Evolutionary conservation across 64 coral and sea anemone species (phyloP).

Genomic region (Anthopleura sola): DNA sequence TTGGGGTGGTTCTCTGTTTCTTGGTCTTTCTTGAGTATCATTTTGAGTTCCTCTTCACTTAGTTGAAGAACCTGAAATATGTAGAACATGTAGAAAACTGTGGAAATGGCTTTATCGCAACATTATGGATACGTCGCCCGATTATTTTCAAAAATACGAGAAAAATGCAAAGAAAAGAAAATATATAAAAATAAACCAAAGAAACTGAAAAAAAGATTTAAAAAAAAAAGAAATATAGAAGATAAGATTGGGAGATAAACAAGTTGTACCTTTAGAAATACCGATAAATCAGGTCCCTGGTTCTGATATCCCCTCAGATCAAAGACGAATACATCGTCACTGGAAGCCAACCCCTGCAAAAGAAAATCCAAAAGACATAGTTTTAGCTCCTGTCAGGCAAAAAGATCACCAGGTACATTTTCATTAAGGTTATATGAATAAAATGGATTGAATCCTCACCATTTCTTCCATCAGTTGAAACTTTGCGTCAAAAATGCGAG

Average conservation of each 20-base stretch:
- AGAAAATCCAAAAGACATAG: background rate
- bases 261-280: slow-evolving; percentile 43
- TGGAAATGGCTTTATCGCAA: background rate
- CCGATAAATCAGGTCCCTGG: slow-evolving; percentile 47
- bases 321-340: slow-evolving; percentile 61
- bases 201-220: background rate
- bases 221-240: background rate
- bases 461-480: slow-evolving; percentile 79
- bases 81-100: background rate
- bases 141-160: background rate
- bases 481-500: slow-evolving; percentile 46
- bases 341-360: slow-evolving; percentile 39
- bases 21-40: slow-evolving; percentile 4
- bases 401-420: too few species aligned
- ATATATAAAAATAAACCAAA: background rate
- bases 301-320: slow-evolving; percentile 54
- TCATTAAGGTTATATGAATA: too few species aligned
- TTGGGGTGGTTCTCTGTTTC: background rate
- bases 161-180: background rate
- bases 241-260: background rate
- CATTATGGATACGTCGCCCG: background rate
- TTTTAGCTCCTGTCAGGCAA: too few species aligned
- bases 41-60: background rate
- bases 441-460: slow-evolving; percentile 28
- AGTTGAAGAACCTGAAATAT: background rate